Evolutionary conservation across 2,888 invertebrate genomes (phyloP), one percentile per base, ranked within the genome.

Genomic region (Chaetoderma sp.): DNA sequence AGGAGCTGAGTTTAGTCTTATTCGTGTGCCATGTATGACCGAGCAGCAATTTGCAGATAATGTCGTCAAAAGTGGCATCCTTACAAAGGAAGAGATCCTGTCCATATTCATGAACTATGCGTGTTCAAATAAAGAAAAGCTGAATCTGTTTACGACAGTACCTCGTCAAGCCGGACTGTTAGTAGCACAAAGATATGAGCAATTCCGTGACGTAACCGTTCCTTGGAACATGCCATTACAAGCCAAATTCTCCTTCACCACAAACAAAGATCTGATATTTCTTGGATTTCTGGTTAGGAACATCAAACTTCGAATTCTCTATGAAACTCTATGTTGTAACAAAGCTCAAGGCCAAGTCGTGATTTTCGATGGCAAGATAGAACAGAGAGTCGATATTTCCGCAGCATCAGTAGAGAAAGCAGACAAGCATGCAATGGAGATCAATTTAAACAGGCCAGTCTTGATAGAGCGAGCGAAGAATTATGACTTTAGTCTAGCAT

Each of bases 41-140:
- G 30, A 52, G 28, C 28, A 32, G n/a, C 52, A 52, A 21, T 52
- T 52, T 28, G 52, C 52, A 2, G 52, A 52, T 21, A 28, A 52
- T 28, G 52, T 52, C 8, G 52, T 52, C 3, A 52, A 52, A 52
- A 33, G 32, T 21, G 32, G 32, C 52, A 4, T 52, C 3, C 52
- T 52, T 10, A n/a, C 52, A 2, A 33, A 18, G n/a, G 52, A 52
- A n/a, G 52, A 52, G 32, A 33, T 52, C 1, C 52, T 52, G 13
- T 33, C 28, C 18, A 28, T 52, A 2, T 52, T 52, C 52, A n/a
- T 52, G 52, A 16, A 52, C 21, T 52, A 30, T 33, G 32, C 52
- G 32, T 28, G 16, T 2, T 52, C 52, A 30, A 33, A 30, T 8
- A 52, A 52, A 4, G 32, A 30, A 25, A 16, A 16, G 13, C 52